Percentiles rank a stretch among this genome's conserved stretches.
phyloP scores from a whole-genome alignment of 2,888 invertebrate genomes.

The Polyploca ridens region DNA sequence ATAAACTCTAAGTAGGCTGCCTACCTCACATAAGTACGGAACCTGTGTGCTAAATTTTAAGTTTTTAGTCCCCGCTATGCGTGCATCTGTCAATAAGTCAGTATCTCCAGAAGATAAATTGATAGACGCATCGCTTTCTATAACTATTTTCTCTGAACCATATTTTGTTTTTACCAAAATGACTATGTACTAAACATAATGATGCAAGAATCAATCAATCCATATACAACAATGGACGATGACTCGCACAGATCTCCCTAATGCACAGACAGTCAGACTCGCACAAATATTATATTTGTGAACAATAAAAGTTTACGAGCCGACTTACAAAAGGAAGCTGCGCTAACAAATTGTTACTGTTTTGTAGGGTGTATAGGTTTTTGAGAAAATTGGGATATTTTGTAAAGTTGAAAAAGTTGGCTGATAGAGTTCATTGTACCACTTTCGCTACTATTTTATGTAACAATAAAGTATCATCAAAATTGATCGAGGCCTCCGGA shows the following conservation, averaged over 20 bases:
- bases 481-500: too few species aligned
- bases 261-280: constrained; percentile 18
- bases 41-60: too few species aligned
- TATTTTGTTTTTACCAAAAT: neutral
- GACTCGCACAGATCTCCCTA: constrained; percentile 11
- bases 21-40: too few species aligned
- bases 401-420: too few species aligned
- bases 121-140: too few species aligned
- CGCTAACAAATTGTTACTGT: constrained; percentile 42
- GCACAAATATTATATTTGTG: constrained; percentile 37
- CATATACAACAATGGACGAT: constrained; percentile 16
- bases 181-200: neutral
- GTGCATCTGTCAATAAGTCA: too few species aligned
- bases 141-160: neutral
- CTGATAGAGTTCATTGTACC: too few species aligned
- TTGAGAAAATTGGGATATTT: neutral
- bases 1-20: too few species aligned
- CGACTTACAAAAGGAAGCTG: constrained; percentile 27
- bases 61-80: too few species aligned
- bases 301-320: constrained; percentile 53
- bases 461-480: too few species aligned
- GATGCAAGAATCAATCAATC: constrained; percentile 18
- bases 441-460: too few species aligned
- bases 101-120: too few species aligned
- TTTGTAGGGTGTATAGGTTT: constrained; percentile 16